Evolutionary conservation across 2,113 vertebrate genomes (phyloP).

Genomic region (Probosciger aterrimus): DNA sequence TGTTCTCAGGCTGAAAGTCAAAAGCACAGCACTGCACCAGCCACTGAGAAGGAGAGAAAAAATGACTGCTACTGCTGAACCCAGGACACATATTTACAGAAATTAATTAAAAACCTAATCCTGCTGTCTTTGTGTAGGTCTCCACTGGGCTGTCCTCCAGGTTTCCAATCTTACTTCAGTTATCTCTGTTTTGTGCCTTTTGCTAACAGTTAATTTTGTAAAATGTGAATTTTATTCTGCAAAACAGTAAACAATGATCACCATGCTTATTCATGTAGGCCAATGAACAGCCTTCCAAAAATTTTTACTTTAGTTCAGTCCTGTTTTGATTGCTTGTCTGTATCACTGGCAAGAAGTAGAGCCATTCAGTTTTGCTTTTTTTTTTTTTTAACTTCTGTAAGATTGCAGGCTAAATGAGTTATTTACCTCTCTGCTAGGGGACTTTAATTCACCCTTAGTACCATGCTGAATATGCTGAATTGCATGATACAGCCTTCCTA

Average conservation of each 20-base stretch:
- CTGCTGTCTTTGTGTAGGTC: neutral
- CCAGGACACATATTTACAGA: neutral
- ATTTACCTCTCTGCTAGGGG: neutral
- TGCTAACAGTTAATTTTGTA: neutral
- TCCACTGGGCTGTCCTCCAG: neutral
- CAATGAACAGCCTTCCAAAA: neutral
- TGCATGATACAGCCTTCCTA: neutral
- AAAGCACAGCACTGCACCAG: too few species aligned
- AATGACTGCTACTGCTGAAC: too few species aligned
- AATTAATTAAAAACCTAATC: neutral
- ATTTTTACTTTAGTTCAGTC: neutral
- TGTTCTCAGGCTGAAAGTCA: too few species aligned
- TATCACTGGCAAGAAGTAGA: neutral
- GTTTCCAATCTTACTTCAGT: neutral
- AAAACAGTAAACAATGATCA: neutral
- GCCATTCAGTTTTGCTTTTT: neutral
- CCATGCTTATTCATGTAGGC: neutral
- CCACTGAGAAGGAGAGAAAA: too few species aligned
- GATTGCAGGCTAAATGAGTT: neutral
- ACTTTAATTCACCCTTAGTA: neutral
- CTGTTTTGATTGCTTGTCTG: neutral
- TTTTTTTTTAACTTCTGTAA: neutral
- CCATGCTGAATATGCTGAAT: neutral
- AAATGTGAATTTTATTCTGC: neutral
- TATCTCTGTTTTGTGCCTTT: neutral